A percentile compares a stretch with the other conserved stretches of the same genome.
phyloP scores from a whole-genome alignment of 2,797 vertebrate genomes.

The Dermochelys coriacea region DNA sequence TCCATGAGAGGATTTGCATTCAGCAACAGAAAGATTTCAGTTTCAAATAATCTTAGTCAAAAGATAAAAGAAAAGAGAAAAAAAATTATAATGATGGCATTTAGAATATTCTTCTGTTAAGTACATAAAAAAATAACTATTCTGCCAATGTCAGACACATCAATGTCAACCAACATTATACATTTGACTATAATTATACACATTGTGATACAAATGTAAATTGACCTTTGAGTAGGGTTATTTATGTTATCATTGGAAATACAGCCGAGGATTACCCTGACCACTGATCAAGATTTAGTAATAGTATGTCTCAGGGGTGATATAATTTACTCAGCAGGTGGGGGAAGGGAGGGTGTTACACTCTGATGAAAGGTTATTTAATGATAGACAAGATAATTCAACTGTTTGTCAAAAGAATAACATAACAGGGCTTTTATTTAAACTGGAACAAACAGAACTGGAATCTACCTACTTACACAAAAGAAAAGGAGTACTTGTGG shows the following conservation, averaged over 20 bases:
- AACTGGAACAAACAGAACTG: background rate
- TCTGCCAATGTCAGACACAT: background rate
- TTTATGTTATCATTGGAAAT: background rate
- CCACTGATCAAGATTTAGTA: background rate
- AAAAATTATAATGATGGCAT: background rate
- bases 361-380: background rate
- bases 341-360: background rate
- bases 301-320: background rate
- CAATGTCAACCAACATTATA: background rate
- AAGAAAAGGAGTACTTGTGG: no score
- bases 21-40: background rate
- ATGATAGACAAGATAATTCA: background rate
- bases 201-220: background rate
- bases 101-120: background rate
- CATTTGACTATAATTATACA: background rate
- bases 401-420: background rate
- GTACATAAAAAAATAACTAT: background rate
- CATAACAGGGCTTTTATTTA: background rate
- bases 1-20: background rate
- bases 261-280: background rate
- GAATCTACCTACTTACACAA: background rate
- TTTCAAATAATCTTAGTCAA: constrained; percentile 10
- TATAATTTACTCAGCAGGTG: background rate
- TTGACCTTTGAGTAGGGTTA: background rate
- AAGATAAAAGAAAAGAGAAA: background rate